Evolutionary conservation across 1,140 invertebrate species (phyloP).

Genomic region (Drosophila chauvacae): DNA sequence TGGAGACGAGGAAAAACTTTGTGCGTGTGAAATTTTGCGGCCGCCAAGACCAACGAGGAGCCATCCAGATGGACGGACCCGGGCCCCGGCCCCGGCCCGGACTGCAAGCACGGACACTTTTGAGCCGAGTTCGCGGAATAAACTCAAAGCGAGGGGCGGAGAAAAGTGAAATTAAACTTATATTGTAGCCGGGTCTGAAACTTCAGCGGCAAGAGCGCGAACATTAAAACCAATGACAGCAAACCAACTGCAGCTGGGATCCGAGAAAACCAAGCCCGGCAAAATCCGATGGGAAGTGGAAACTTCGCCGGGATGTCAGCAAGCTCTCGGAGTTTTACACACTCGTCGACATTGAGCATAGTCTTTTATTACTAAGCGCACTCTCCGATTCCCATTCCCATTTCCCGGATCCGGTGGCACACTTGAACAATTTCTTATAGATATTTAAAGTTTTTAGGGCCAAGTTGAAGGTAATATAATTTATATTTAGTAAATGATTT

Average conservation of each 20-base stretch:
- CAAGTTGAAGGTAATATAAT: neutral
- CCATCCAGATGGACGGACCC: conserved; percentile 50
- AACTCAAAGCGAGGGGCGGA: conserved; percentile 2
- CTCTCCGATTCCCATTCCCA: conserved; percentile 21
- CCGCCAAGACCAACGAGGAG: conserved; percentile 56
- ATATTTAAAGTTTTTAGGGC: no score
- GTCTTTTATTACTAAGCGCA: conserved; percentile 71
- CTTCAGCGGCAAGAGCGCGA: conserved; percentile 60
- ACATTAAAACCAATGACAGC: conserved; percentile 75
- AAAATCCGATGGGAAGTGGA: conserved; percentile 11
- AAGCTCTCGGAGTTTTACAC: conserved; percentile 70
- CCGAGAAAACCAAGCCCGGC: conserved; percentile 11
- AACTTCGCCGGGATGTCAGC: conserved; percentile 68
- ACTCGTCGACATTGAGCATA: conserved; percentile 79
- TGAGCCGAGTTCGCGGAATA: conserved; percentile 55
- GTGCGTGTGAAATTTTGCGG: conserved; percentile 80
- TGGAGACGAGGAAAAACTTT: conserved; percentile 64
- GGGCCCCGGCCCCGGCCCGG: conserved; percentile 7
- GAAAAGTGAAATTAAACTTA: conserved; percentile 80
- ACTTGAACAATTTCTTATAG: neutral
- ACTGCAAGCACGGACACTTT: conserved; percentile 68
- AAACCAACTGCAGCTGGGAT: conserved; percentile 66
- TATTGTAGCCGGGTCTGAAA: conserved; percentile 79
- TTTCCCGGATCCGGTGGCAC: conserved; percentile 8
- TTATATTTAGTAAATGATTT: neutral